Base-by-base conservation (phyloP, 30 jellyfish, hydroid and myxozoan species). In the Chironex yamaguchii region DNA sequence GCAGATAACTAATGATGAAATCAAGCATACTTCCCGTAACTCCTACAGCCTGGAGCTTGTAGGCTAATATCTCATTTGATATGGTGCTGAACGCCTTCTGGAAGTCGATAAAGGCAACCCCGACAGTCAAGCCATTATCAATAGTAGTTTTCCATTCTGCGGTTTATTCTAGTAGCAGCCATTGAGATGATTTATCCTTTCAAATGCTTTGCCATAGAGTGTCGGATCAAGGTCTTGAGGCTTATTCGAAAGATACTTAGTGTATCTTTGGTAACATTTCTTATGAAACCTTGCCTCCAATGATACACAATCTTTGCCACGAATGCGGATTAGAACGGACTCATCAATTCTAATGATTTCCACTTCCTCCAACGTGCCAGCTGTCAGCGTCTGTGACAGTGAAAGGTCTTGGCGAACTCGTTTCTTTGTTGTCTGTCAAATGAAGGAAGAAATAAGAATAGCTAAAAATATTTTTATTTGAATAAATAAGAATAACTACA, bases 111-210 rank as follows among this genome's bases (percentile, higher is more conserved):
- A 86, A 58, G n/a, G 76, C 58, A 27, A 63, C 51, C 29, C 80
- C 96, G 17, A 86, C 96, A 73, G 76, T 31, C 50, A n/a, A 31
- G 34, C 78, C 78, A 76, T 76, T 35, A 67, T 86, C 91, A 17
- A 86, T 29, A 49, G 83, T 48, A 36, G 63, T 29, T 25, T 52
- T 36, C 91, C 96, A 82, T n/a, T n/a, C n/a, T n/a, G n/a, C n/a
- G n/a, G n/a, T n/a, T n/a, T n/a, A n/a, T n/a, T n/a, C n/a, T n/a
- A n/a, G n/a, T n/a, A n/a, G n/a, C n/a, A n/a, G n/a, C n/a, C n/a
- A n/a, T n/a, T n/a, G n/a, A n/a, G n/a, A n/a, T n/a, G n/a, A n/a
- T n/a, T n/a, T n/a, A n/a, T n/a, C n/a, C n/a, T n/a, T n/a, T 73
- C 86, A 73, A 73, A 73, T 73, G 86, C 86, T 73, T 27, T 29